Conservation (phyloP, 2,888 invertebrate species). For the Sinelater perroti region DNA sequence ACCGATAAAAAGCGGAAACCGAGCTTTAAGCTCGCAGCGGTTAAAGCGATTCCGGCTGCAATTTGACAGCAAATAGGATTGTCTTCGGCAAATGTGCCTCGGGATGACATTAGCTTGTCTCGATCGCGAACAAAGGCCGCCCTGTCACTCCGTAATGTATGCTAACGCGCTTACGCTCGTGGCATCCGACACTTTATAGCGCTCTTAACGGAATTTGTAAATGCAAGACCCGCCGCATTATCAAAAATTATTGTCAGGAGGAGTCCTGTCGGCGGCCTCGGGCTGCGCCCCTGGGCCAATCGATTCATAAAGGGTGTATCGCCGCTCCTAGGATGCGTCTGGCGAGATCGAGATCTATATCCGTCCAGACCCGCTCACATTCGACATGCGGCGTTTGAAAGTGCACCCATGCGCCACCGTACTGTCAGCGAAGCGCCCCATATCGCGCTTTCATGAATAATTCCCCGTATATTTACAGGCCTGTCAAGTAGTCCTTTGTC, state of each 20-base stretch:
- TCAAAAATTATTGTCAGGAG: slow-evolving; percentile 37
- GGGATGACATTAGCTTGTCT: slow-evolving; percentile 61
- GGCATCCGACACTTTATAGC: slow-evolving; percentile 58
- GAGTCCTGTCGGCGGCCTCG: too few species aligned
- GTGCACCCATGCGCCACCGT: slow-evolving; percentile 58
- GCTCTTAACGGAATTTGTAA: slow-evolving; percentile 47
- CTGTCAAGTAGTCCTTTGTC: slow-evolving; percentile 63
- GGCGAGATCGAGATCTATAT: slow-evolving; percentile 14
- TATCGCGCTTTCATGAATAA: slow-evolving; percentile 63
- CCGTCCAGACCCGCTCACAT: slow-evolving; percentile 49
- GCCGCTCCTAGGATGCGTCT: too few species aligned
- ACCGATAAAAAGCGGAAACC: neutral
- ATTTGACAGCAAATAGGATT: slow-evolving; percentile 61
- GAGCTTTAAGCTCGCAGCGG: slow-evolving; percentile 13
- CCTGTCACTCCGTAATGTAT: slow-evolving; percentile 61
- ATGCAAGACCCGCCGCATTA: slow-evolving; percentile 38
- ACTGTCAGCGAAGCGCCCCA: slow-evolving; percentile 59
- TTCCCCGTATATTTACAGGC: slow-evolving; percentile 63
- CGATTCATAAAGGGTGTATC: too few species aligned
- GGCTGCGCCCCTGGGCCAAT: too few species aligned
- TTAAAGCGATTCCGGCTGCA: slow-evolving; percentile 57
- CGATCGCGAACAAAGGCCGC: slow-evolving; percentile 59
- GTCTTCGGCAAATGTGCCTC: slow-evolving; percentile 59
- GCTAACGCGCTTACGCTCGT: slow-evolving; percentile 59
- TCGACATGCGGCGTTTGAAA: slow-evolving; percentile 58